Percentiles rank a stretch among this genome's conserved stretches.
Evolutionary conservation across 2,797 vertebrate genomes (phyloP).

Genomic region (Mionectes olivaceus): DNA sequence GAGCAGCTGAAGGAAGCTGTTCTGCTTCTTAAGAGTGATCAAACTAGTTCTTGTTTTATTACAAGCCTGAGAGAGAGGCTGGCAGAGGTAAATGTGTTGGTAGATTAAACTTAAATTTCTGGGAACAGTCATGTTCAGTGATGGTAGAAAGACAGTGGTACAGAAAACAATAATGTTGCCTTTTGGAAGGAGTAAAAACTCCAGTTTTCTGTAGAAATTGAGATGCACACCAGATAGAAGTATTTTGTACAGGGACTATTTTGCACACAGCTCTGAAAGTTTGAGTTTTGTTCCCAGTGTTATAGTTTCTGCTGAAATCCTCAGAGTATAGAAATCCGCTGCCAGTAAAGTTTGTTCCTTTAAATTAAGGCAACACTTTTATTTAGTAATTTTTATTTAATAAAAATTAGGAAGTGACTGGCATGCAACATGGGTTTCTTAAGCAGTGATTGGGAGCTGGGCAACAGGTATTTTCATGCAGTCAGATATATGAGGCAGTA

Average conservation of each 20-base stretch:
- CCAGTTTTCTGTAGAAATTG: background rate
- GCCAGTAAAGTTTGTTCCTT: background rate
- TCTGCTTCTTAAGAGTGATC: background rate
- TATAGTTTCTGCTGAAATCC: background rate
- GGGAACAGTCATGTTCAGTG: background rate
- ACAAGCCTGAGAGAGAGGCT: background rate
- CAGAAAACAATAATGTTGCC: background rate
- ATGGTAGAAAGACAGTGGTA: background rate
- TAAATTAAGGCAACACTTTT: background rate
- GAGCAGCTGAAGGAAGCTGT: background rate
- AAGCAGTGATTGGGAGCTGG: background rate
- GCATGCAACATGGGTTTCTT: background rate
- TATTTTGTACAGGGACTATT: background rate
- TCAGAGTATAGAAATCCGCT: background rate
- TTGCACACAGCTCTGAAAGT: background rate
- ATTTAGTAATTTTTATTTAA: background rate
- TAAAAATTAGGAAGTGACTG: background rate
- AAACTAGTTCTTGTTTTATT: background rate
- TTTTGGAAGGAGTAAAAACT: background rate
- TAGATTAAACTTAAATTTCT: background rate
- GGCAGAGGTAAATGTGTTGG: background rate
- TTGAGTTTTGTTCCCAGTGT: background rate
- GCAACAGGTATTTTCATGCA: background rate
- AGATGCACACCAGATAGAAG: background rate
- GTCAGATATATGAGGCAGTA: background rate